Percentiles rank a stretch among this genome's conserved stretches.
Conservation (phyloP, 2,888 invertebrate species). For the Euzophera pinguis region DNA sequence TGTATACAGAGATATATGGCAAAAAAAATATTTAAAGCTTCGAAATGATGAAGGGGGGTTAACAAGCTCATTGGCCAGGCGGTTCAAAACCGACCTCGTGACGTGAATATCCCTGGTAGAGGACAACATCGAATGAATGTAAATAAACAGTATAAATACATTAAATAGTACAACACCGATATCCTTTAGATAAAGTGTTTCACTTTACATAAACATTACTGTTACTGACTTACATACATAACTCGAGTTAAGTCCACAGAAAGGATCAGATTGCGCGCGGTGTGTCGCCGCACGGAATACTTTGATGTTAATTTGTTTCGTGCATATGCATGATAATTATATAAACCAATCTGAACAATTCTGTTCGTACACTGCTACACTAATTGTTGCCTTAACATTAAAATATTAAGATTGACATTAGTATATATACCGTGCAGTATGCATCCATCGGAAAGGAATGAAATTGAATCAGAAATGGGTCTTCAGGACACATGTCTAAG, state of each 20-base stretch:
- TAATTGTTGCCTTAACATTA: constrained; percentile 55
- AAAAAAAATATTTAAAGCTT: constrained; percentile 21
- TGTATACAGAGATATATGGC: constrained; percentile 20
- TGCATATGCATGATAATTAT: constrained; percentile 7
- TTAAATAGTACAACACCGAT: constrained; percentile 41
- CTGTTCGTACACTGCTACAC: constrained; percentile 47
- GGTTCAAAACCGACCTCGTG: constrained; percentile 19
- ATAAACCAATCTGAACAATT: constrained; percentile 48
- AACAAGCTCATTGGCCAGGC: constrained; percentile 22
- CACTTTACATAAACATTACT: constrained; percentile 37
- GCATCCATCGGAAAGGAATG: constrained; percentile 32
- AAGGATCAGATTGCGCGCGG: constrained; percentile 41
- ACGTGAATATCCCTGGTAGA: constrained; percentile 34
- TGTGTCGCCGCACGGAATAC: constrained; percentile 8
- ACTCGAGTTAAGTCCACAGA: constrained; percentile 40
- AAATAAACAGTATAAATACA: constrained; percentile 28
- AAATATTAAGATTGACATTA: constrained; percentile 58
- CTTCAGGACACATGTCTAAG: constrained; percentile 31
- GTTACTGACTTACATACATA: constrained; percentile 49
- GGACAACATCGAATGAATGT: constrained; percentile 41
- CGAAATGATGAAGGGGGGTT: constrained; percentile 21
- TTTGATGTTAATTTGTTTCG: constrained; percentile 13
- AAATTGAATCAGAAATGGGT: constrained; percentile 30
- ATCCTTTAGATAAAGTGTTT: constrained; percentile 41
- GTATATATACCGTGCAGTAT: constrained; percentile 52